These are phyloP conservation scores for Acleris emargana DNA, from an alignment of 2,888 invertebrate genomes.

Conservation along the genomic window DNA sequence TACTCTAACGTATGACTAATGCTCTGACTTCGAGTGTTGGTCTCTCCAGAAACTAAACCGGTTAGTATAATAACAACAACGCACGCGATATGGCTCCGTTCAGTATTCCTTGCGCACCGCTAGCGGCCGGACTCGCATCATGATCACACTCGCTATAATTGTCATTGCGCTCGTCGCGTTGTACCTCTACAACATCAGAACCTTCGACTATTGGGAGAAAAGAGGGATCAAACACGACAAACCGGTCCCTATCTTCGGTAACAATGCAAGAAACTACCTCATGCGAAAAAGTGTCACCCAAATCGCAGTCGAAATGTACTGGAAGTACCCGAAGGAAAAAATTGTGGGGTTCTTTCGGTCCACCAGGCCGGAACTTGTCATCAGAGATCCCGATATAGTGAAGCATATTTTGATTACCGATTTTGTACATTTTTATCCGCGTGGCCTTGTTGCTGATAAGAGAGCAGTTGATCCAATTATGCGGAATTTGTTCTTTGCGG, in stretches of 20 bases:
- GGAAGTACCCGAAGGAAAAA: slow-evolving; percentile 58
- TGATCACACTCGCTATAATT: slow-evolving; percentile 29
- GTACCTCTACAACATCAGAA: slow-evolving; percentile 30
- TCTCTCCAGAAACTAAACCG: neutral
- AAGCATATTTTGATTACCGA: slow-evolving; percentile 59
- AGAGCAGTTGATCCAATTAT: slow-evolving; percentile 57
- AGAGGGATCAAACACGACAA: slow-evolving; percentile 58
- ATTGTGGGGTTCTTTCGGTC: slow-evolving; percentile 61
- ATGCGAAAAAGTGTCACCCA: slow-evolving; percentile 53
- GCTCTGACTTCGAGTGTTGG: neutral
- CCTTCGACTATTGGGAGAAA: slow-evolving; percentile 37
- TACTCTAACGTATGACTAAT: neutral
- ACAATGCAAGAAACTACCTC: slow-evolving; percentile 51
- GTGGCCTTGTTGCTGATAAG: slow-evolving; percentile 53
- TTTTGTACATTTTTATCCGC: slow-evolving; percentile 57
- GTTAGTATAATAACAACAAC: neutral
- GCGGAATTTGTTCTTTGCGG: slow-evolving; percentile 61
- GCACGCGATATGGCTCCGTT: neutral
- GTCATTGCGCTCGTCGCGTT: slow-evolving; percentile 11
- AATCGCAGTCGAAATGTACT: slow-evolving; percentile 53
- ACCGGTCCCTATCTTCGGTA: slow-evolving; percentile 59
- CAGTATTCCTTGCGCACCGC: slow-evolving; percentile 6
- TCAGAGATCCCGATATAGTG: slow-evolving; percentile 60
- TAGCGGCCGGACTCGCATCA: slow-evolving; percentile 4
- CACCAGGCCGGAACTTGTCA: slow-evolving; percentile 53